Conservation (phyloP, 2,797 vertebrate species). For the Tokudaia tokunoshimensis region DNA sequence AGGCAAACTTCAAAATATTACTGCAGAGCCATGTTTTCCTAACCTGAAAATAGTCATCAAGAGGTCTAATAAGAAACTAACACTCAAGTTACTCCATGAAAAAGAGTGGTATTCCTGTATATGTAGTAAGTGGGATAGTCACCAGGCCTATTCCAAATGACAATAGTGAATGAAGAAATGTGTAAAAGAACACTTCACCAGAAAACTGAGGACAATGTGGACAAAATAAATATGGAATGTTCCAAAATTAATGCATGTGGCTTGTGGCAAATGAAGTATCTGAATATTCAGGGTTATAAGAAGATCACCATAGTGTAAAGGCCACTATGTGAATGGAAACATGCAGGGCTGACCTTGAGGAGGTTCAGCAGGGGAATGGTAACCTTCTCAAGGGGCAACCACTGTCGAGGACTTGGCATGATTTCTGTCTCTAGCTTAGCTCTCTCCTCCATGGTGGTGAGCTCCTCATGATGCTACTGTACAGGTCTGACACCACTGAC, state of each 20-base stretch:
- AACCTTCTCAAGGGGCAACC: not conserved
- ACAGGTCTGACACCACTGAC: not conserved
- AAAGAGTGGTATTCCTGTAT: rapidly evolving
- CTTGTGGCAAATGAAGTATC: not conserved
- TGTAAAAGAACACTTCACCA: not conserved
- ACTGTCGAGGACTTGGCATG: no score
- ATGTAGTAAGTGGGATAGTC: not conserved
- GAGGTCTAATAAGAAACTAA: not conserved
- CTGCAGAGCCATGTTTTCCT: not conserved
- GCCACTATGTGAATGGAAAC: no score
- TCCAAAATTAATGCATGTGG: not conserved
- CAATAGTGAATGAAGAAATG: not conserved
- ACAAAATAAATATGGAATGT: not conserved
- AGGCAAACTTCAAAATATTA: not conserved
- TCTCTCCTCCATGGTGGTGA: not conserved
- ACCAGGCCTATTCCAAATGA: not conserved
- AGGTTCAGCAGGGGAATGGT: no score
- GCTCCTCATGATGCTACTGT: no score
- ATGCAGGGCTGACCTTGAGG: not conserved
- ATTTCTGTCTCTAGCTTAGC: not conserved
- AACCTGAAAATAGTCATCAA: not conserved
- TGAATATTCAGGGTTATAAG: not conserved
- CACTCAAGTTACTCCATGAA: not conserved
- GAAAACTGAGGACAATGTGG: not conserved
- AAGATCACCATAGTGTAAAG: not conserved